Conservation (phyloP, 64 coral and sea anemone species). For the Actinia tenebrosa region DNA sequence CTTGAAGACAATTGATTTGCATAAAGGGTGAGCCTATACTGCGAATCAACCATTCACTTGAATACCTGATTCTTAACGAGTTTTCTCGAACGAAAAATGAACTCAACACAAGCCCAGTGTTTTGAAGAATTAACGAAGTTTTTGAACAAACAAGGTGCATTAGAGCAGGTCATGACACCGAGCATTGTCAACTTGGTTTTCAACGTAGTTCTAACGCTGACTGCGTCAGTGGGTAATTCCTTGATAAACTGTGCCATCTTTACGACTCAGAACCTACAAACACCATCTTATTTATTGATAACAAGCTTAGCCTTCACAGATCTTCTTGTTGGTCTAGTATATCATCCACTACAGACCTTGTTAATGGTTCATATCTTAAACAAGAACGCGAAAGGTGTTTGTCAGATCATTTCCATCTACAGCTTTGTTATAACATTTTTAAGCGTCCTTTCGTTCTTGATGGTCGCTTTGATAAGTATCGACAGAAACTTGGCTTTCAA, state of each 20-base stretch:
- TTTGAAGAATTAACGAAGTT: too few species aligned
- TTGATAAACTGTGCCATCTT: neutral
- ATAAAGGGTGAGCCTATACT: too few species aligned
- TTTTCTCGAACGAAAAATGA: too few species aligned
- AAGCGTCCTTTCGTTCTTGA: neutral
- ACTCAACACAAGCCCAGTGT: too few species aligned
- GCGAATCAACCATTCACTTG: too few species aligned
- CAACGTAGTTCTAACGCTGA: neutral
- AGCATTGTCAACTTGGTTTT: neutral
- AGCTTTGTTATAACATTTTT: conserved; percentile 2
- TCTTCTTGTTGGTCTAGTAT: neutral
- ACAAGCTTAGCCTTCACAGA: conserved; percentile 8
- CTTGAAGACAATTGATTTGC: too few species aligned
- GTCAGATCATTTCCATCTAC: neutral
- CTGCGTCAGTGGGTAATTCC: neutral
- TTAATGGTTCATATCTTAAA: neutral
- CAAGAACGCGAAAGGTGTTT: neutral
- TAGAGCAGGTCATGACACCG: too few species aligned
- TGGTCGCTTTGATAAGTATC: neutral
- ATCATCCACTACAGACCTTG: neutral
- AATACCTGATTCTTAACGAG: too few species aligned
- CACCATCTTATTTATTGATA: conserved; percentile 10
- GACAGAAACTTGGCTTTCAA: neutral
- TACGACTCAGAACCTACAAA: conserved; percentile 1
- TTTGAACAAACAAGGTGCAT: too few species aligned